Conservation (phyloP, 2,797 vertebrate species). For the Phyllotis vaccarum region DNA sequence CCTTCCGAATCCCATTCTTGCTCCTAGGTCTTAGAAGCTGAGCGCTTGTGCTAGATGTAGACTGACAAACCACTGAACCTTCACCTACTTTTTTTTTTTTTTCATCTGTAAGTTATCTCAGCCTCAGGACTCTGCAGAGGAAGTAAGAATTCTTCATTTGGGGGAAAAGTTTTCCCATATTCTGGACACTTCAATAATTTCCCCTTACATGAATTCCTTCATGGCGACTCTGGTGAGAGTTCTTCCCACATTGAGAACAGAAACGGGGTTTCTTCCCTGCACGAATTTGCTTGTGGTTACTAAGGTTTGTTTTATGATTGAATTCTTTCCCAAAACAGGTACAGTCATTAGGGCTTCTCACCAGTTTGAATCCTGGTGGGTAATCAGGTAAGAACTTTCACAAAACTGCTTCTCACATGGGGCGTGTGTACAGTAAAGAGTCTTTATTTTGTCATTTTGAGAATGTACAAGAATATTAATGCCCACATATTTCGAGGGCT, state of each 20-base stretch:
- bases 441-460: slow-evolving; percentile 71
- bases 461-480: slow-evolving; percentile 62
- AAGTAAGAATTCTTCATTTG: slow-evolving; percentile 74
- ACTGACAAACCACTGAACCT: slow-evolving; percentile 76
- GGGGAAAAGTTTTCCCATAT: slow-evolving; percentile 79
- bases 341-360: slow-evolving; percentile 82
- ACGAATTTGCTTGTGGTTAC: slow-evolving; percentile 80
- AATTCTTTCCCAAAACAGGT: slow-evolving; percentile 83
- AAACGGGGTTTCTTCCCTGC: slow-evolving; percentile 81
- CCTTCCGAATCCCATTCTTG: slow-evolving; percentile 36
- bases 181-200: slow-evolving; percentile 77
- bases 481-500: slow-evolving; percentile 77
- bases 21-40: slow-evolving; percentile 54
- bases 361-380: slow-evolving; percentile 82
- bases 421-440: slow-evolving; percentile 75
- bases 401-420: slow-evolving; percentile 78
- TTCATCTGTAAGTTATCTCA: slow-evolving; percentile 72
- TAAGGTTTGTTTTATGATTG: slow-evolving; percentile 82
- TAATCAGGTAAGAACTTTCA: slow-evolving; percentile 81
- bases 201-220: slow-evolving; percentile 74
- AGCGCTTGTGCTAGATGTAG: slow-evolving; percentile 74
- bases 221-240: slow-evolving; percentile 78
- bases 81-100: slow-evolving; percentile 71
- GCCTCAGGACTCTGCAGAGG: slow-evolving; percentile 71
- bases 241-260: slow-evolving; percentile 81